Evolutionary conservation across 2,797 vertebrate genomes (phyloP).

Genomic region (Enteromius argenteus): DNA sequence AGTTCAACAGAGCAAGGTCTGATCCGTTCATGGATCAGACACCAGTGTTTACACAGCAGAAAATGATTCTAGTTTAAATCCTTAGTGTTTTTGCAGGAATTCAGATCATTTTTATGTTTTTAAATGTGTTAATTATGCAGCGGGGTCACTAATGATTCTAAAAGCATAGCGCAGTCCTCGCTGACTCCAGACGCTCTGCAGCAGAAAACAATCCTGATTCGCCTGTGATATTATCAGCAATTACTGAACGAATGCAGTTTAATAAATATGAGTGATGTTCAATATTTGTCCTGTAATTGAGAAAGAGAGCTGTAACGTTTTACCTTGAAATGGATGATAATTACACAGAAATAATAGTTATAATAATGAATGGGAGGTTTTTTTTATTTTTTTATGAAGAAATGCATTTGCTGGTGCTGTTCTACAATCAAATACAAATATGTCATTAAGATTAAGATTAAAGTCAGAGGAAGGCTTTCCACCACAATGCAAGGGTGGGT

Average conservation of each 20-base stretch:
- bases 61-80: neutral
- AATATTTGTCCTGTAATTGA: constrained; percentile 33
- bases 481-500: neutral
- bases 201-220: constrained; percentile 28
- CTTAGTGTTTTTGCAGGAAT: constrained; percentile 8
- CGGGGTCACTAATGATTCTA: constrained; percentile 19
- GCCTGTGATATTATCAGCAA: constrained; percentile 44
- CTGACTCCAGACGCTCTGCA: neutral
- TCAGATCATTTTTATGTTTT: neutral
- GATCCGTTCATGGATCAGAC: constrained; percentile 2
- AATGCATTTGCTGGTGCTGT: neutral
- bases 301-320: constrained; percentile 18
- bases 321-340: constrained; percentile 17
- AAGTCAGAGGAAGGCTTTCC: neutral
- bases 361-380: neutral
- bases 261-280: constrained; percentile 38
- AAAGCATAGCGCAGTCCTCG: neutral
- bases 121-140: constrained; percentile 3
- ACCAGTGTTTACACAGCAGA: neutral
- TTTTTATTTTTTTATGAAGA: neutral
- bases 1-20: constrained; percentile 5
- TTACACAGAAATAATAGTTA: neutral
- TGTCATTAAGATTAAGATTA: constrained; percentile 13
- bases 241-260: constrained; percentile 34
- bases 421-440: constrained; percentile 1